Evolutionary conservation across 1,140 invertebrate genomes (phyloP), one percentile per base, ranked within the genome.

Genomic region (Temnothorax nylanderi): DNA sequence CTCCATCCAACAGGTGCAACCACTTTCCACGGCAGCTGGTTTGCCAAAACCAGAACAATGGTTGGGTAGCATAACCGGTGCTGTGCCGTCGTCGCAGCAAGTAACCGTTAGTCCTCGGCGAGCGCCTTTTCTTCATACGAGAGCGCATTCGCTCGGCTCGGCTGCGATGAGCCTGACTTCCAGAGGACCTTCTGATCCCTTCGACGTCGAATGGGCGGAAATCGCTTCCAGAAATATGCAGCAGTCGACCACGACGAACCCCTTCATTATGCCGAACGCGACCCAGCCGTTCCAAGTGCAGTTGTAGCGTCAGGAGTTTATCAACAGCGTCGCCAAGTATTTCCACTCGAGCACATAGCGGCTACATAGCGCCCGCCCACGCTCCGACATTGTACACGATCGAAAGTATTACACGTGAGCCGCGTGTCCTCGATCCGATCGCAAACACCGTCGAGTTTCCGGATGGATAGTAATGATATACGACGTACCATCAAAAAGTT

Each of bases 131-230:
- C 93, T 97, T 8, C 97, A 97, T 91, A 96, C 97, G 11, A 96
- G 96, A 1, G 96, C 97, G 0, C 95, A 96, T 69, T 96, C 96
- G 0, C 85, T 97, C 7, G 96, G 96, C 71, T 96, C 96, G 16
- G 93, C 93, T 8, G 94, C 93, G 11, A 93, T 95, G 87, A 93
- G 90, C n/a, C 89, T 92, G 32, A 76, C 91, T 64, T 92, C 86
- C 87, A 94, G 92, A 85, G 94, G 95, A 16, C 87, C 94, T 0
- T 91, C 95, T 8, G 98, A 99, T 95, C 98, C 98, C 0, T 98
- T 98, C 92, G 98, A 98, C 94, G 98, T 98, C 7, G 98, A 98
- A 91, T 98, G 98, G 98, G 98, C 97, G 1, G 97, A 97, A 34
- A 94, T 95, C 7, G 94, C 95, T 0, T 94, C 95, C 5, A 93